Percentiles rank a stretch among this genome's conserved stretches.
Conservation (phyloP, 2,113 vertebrate species). For the Typhlomys cinereus region DNA sequence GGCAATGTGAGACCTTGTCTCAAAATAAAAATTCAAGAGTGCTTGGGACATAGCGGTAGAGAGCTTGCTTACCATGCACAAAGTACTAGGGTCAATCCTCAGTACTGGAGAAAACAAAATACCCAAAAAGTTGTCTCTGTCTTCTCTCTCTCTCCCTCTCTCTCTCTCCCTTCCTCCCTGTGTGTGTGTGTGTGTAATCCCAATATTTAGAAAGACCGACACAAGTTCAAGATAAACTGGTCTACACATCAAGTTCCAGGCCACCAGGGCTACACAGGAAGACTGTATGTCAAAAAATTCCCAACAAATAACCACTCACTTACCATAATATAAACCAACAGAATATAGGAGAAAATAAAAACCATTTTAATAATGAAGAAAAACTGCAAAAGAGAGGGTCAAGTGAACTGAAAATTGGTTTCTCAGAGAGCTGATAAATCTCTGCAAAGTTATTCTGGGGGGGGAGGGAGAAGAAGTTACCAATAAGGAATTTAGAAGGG, state of each 20-base stretch:
- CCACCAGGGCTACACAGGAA: background rate
- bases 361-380: background rate
- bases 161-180: too few relatives aligned
- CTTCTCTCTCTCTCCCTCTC: too few relatives aligned
- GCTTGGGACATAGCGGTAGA: background rate
- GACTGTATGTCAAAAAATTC: background rate
- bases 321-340: background rate
- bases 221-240: background rate
- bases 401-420: background rate
- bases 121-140: background rate
- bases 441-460: background rate
- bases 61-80: background rate
- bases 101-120: background rate
- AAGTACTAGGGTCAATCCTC: background rate
- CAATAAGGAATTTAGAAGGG: background rate
- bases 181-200: background rate
- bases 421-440: background rate
- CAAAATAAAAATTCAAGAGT: background rate
- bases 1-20: background rate
- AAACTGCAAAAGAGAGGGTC: background rate
- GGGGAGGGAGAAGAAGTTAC: background rate
- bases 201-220: background rate
- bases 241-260: background rate
- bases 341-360: constrained; percentile 1
- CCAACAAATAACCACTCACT: background rate